phyloP scores from a whole-genome alignment of 2,113 vertebrate species.

The Dasyprocta punctata region DNA sequence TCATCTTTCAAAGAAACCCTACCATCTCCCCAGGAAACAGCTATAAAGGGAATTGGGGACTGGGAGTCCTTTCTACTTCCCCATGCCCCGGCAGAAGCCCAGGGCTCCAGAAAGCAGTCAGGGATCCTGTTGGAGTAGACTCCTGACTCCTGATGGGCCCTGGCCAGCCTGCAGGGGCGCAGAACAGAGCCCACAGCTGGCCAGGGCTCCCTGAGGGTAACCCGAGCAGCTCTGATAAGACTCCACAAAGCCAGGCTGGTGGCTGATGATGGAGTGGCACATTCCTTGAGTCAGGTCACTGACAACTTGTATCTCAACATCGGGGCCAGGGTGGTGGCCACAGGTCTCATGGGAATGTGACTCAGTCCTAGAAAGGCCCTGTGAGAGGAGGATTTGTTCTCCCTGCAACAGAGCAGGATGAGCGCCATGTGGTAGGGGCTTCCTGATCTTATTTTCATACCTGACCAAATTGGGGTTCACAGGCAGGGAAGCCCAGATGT shows the following conservation, averaged over 20 bases:
- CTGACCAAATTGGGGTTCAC: accelerated
- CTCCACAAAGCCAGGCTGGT: neutral
- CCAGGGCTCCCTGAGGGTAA: neutral
- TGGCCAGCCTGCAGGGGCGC: too few relatives aligned
- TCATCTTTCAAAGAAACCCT: neutral
- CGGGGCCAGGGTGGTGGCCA: neutral
- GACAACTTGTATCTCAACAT: neutral
- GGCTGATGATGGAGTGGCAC: neutral
- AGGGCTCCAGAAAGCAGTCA: neutral
- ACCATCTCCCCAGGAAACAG: accelerated
- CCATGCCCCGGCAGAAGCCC: neutral
- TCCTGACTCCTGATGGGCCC: neutral
- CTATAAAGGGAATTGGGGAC: neutral
- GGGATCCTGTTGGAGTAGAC: accelerated
- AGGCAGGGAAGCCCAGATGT: neutral
- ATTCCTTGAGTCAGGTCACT: neutral
- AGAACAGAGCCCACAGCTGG: accelerated
- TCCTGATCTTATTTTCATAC: accelerated
- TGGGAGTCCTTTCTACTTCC: neutral
- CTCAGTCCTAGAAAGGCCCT: neutral
- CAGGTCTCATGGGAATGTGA: neutral
- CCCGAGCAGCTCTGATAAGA: neutral
- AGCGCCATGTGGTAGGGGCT: neutral
- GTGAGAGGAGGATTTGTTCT: neutral
- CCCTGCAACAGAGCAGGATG: accelerated